Percentiles rank a stretch among this genome's conserved stretches.
Conservation (phyloP, 2,888 invertebrate species). For the Sipunculus nudus region DNA sequence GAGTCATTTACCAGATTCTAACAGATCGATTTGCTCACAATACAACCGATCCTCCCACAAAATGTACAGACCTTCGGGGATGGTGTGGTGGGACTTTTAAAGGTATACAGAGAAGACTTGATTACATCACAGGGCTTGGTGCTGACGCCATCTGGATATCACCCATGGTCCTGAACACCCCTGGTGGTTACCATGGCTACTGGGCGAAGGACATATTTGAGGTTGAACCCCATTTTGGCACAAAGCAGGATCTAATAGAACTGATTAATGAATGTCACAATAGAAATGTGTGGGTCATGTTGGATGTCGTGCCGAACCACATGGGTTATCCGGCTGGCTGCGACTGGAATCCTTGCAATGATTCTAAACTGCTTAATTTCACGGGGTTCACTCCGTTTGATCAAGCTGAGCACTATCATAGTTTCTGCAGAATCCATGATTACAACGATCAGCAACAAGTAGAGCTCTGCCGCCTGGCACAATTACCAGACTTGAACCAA, state of each 20-base stretch:
- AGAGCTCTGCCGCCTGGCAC: slow-evolving; percentile 41
- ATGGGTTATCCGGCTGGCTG: slow-evolving; percentile 36
- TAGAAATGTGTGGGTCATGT: slow-evolving; percentile 47
- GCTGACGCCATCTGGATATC: slow-evolving; percentile 48
- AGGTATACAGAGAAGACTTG: slow-evolving; percentile 37
- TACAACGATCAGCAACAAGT: slow-evolving; percentile 42
- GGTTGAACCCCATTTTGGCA: slow-evolving; percentile 40
- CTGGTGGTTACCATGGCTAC: slow-evolving; percentile 45
- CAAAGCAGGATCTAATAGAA: slow-evolving; percentile 34
- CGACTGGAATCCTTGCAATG: slow-evolving; percentile 11
- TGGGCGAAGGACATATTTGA: slow-evolving; percentile 42
- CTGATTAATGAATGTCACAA: slow-evolving; percentile 39
- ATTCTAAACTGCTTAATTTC: slow-evolving; percentile 26
- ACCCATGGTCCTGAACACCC: slow-evolving; percentile 40
- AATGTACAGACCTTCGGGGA: slow-evolving; percentile 32
- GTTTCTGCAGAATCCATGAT: slow-evolving; percentile 34
- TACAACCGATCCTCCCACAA: background rate
- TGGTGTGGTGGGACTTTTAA: slow-evolving; percentile 44
- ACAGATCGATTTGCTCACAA: slow-evolving; percentile 43
- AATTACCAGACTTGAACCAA: slow-evolving; percentile 45
- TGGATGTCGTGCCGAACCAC: slow-evolving; percentile 47
- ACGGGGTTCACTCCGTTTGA: slow-evolving; percentile 41
- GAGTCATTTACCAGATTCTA: slow-evolving; percentile 32
- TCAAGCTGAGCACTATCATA: slow-evolving; percentile 38
- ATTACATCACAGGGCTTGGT: slow-evolving; percentile 42